phyloP scores from a whole-genome alignment of 2,113 vertebrate genomes.

The Actenoides hombroni region DNA sequence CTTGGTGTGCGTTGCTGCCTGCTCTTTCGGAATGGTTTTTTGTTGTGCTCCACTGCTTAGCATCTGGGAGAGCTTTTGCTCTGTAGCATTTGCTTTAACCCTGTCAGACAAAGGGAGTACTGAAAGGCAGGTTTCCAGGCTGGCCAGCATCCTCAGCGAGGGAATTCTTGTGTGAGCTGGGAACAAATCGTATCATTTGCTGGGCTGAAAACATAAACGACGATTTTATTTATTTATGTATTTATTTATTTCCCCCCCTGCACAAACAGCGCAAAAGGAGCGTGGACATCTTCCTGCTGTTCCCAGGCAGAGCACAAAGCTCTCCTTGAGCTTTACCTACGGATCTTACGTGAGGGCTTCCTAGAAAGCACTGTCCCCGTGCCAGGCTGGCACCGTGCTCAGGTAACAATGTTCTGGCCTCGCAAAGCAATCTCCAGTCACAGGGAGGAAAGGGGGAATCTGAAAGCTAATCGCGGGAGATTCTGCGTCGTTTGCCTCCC shows the following conservation, averaged over 20 bases:
- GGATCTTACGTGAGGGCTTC: background rate
- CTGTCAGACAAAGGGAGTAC: background rate
- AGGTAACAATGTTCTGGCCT: background rate
- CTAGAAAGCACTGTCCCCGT: background rate
- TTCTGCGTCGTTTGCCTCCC: fast-evolving
- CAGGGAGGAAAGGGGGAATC: background rate
- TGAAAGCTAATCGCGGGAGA: background rate
- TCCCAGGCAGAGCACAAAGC: background rate
- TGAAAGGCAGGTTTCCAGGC: background rate
- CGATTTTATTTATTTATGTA: background rate
- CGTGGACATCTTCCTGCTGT: background rate
- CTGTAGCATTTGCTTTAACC: background rate
- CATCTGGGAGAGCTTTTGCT: background rate
- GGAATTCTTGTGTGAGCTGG: background rate
- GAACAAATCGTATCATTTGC: background rate
- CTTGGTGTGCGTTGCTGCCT: background rate
- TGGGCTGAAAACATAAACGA: background rate
- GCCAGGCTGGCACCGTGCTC: background rate
- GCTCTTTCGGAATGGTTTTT: background rate
- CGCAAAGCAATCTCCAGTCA: background rate
- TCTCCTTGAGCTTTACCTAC: background rate
- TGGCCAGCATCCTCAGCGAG: background rate
- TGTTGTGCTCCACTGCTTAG: background rate
- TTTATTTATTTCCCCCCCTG: too few species aligned
- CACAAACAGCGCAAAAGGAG: background rate